phyloP scores from a whole-genome alignment of 2,113 vertebrate species.

The Equus przewalskii region DNA sequence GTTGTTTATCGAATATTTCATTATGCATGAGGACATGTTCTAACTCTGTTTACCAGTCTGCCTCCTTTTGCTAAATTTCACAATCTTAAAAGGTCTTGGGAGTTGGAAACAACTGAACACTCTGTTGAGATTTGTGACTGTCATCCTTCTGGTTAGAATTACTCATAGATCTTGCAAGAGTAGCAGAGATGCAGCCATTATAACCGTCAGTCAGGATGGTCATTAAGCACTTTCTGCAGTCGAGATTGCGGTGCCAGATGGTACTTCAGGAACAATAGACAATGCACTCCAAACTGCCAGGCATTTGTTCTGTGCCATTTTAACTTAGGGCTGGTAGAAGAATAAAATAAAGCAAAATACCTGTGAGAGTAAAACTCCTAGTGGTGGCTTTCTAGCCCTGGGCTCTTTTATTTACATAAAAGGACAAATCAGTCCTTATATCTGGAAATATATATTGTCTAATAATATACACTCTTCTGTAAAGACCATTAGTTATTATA shows the following conservation, averaged over 20 bases:
- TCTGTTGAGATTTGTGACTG: slow-evolving; percentile 77
- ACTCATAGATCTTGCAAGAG: slow-evolving; percentile 76
- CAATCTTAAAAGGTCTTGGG: slow-evolving; percentile 66
- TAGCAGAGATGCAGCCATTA: slow-evolving; percentile 64
- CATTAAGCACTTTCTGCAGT: slow-evolving; percentile 71
- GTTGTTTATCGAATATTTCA: slow-evolving; percentile 69
- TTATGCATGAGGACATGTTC: slow-evolving; percentile 70
- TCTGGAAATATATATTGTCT: not conserved
- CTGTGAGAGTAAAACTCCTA: slow-evolving; percentile 47
- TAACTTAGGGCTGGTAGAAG: slow-evolving; percentile 21
- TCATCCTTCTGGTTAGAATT: slow-evolving; percentile 72
- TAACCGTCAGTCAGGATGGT: slow-evolving; percentile 43
- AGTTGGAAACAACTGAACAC: slow-evolving; percentile 70
- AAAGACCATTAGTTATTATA: not conserved
- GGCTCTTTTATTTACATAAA: not conserved
- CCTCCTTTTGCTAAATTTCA: slow-evolving; percentile 74
- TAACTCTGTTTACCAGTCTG: slow-evolving; percentile 55
- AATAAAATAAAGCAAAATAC: slow-evolving; percentile 53
- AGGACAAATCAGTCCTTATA: not conserved
- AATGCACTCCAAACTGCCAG: slow-evolving; percentile 63
- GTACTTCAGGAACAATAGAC: slow-evolving; percentile 72
- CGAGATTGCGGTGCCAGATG: slow-evolving; percentile 72
- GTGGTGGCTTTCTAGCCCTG: not conserved
- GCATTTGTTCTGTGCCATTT: slow-evolving; percentile 63
- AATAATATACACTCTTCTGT: not conserved